phyloP scores from a whole-genome alignment of 2,888 invertebrate genomes.

The Panopea generosa region DNA sequence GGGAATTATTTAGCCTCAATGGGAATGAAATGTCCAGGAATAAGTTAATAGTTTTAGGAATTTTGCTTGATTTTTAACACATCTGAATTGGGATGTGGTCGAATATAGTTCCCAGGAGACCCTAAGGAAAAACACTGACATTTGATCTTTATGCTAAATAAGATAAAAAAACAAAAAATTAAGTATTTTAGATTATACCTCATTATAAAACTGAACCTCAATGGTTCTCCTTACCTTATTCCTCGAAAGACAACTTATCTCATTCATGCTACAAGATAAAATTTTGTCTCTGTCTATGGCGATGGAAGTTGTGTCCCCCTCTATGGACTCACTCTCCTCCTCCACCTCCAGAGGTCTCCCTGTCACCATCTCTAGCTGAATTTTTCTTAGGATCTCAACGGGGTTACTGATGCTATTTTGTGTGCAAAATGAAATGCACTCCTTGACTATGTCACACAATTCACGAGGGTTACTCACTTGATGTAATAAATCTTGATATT shows the following conservation, averaged over 20 bases:
- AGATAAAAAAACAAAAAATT: too few species aligned
- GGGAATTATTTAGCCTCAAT: too few species aligned
- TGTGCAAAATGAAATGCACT: conserved; percentile 23
- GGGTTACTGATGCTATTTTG: conserved; percentile 26
- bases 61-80: too few species aligned
- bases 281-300: conserved; percentile 34
- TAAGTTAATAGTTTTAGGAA: too few species aligned
- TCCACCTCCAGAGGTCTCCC: conserved; percentile 34
- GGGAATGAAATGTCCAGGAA: too few species aligned
- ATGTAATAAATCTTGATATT: conserved; percentile 4
- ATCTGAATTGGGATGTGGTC: too few species aligned
- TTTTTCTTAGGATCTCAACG: conserved; percentile 39
- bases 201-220: conserved; percentile 40
- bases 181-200: too few species aligned
- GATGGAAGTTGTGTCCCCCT: conserved; percentile 45
- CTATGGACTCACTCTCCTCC: not conserved
- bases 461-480: conserved; percentile 1
- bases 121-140: too few species aligned
- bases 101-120: too few species aligned
- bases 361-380: conserved; percentile 36
- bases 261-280: conserved; percentile 30
- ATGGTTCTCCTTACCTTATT: conserved; percentile 19
- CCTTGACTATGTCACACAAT: conserved; percentile 19
- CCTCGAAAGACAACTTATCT: conserved; percentile 9
- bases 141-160: too few species aligned